phyloP scores from a whole-genome alignment of 2,113 vertebrate genomes.

The Pelecanus crispus region DNA sequence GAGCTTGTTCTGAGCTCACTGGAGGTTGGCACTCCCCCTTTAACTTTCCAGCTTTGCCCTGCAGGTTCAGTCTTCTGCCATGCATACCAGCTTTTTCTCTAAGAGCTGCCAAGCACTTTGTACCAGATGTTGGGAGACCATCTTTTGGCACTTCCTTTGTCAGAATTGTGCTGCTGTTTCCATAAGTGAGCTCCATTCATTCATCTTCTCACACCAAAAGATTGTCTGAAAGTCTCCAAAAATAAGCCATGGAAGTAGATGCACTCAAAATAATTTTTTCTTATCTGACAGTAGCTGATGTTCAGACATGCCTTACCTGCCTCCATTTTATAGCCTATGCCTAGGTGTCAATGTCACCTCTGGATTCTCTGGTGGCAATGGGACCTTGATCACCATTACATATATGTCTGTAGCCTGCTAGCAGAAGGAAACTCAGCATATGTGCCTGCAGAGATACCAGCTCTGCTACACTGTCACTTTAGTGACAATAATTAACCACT shows the following conservation, averaged over 20 bases:
- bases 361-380: background rate
- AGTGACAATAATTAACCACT: background rate
- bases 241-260: background rate
- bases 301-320: background rate
- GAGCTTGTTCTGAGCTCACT: background rate
- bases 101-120: background rate
- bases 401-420: background rate
- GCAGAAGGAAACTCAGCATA: background rate
- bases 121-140: background rate
- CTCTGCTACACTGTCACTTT: background rate
- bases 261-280: background rate
- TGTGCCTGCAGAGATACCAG: background rate
- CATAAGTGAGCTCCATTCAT: background rate
- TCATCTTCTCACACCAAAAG: background rate
- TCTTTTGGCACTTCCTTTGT: background rate
- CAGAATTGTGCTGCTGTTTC: background rate
- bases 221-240: background rate
- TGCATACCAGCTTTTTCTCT: background rate
- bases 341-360: background rate
- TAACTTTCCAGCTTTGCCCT: background rate
- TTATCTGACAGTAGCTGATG: background rate
- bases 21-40: background rate
- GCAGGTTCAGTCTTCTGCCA: background rate
- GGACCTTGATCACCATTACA: background rate
- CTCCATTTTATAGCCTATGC: background rate